A percentile compares a stretch with the other conserved stretches of the same genome.
Evolutionary conservation across 1,140 invertebrate genomes (phyloP).

Genomic region (Euborellia annulipes): DNA sequence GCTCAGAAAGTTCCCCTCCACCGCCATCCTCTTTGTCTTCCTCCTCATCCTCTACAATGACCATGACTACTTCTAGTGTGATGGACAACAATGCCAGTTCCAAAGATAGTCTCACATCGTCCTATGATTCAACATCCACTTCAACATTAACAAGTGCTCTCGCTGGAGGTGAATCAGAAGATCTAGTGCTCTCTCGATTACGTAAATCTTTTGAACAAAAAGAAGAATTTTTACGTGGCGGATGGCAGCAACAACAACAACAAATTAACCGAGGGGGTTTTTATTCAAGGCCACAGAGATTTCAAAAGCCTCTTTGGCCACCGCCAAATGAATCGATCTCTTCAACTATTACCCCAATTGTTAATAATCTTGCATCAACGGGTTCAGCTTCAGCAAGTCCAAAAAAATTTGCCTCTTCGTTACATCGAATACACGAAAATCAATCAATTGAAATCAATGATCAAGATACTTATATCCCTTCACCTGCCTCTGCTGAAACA

Average conservation of each 20-base stretch:
- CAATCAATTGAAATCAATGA: constrained; percentile 22
- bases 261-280: constrained; percentile 37
- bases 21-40: too few species aligned
- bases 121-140: too few species aligned
- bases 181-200: constrained; percentile 33
- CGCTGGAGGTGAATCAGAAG: background rate
- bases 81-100: too few species aligned
- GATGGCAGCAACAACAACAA: constrained; percentile 28
- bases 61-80: too few species aligned
- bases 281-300: constrained; percentile 56
- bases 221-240: constrained; percentile 59
- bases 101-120: too few species aligned
- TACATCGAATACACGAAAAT: constrained; percentile 46
- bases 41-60: too few species aligned
- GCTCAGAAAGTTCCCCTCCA: too few species aligned
- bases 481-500: too few species aligned
- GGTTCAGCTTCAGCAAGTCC: constrained; percentile 13
- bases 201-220: constrained; percentile 72
- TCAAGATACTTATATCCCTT: too few species aligned
- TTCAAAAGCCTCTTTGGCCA: constrained; percentile 56
- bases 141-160: too few species aligned
- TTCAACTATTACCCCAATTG: background rate
- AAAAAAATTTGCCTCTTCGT: constrained; percentile 33
- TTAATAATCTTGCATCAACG: constrained; percentile 11
- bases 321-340: constrained; percentile 27